phyloP scores from a whole-genome alignment of 2,888 invertebrate species.

The Malacosoma neustria region DNA sequence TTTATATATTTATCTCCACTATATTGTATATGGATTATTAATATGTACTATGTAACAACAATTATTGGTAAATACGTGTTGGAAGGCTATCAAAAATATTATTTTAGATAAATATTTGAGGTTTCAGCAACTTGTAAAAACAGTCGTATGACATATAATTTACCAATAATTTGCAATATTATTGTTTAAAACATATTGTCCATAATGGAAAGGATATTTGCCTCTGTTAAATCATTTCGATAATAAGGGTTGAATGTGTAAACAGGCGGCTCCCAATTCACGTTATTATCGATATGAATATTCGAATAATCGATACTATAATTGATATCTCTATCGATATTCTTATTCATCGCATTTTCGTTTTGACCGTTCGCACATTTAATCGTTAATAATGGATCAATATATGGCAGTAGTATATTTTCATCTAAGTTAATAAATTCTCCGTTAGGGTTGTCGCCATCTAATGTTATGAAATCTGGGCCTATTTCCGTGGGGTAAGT shows the following conservation, averaged over 20 bases:
- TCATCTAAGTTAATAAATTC: slow-evolving; percentile 39
- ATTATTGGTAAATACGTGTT: not conserved
- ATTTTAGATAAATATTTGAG: no score
- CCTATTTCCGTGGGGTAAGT: slow-evolving; percentile 40
- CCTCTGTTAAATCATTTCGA: not conserved
- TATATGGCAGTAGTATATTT: slow-evolving; percentile 46
- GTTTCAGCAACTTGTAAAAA: no score
- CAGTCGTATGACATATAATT: no score
- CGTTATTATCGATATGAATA: slow-evolving; percentile 1
- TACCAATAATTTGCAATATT: no score
- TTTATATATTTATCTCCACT: slow-evolving; percentile 9
- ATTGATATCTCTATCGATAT: not conserved
- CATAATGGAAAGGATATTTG: not conserved
- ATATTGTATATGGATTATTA: slow-evolving; percentile 17
- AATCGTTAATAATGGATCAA: slow-evolving; percentile 51
- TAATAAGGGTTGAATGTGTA: not conserved
- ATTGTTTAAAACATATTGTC: no score
- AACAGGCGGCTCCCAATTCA: slow-evolving; percentile 33
- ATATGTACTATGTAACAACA: not conserved
- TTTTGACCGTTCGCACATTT: slow-evolving; percentile 5
- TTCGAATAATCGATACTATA: not conserved
- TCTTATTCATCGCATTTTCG: not conserved
- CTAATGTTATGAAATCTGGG: slow-evolving; percentile 37
- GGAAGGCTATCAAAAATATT: no score
- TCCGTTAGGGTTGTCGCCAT: slow-evolving; percentile 12